Conservation (phyloP, 2,888 invertebrate genomes). For the Polyploca ridens region DNA sequence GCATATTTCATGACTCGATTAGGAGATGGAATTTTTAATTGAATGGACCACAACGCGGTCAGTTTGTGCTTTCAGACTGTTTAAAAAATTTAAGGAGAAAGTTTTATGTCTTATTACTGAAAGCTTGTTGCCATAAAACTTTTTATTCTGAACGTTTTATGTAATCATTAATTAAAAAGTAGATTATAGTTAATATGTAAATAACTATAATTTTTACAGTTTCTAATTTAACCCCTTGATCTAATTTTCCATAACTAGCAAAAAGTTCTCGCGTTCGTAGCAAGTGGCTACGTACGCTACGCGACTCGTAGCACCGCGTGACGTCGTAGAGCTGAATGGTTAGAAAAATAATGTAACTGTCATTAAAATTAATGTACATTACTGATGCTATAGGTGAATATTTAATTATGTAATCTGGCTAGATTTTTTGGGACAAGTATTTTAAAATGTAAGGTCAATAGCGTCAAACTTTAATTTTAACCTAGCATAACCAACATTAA, state of each 20-base stretch:
- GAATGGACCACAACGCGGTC: constrained; percentile 78
- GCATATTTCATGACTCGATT: constrained; percentile 85
- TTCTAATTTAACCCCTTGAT: background rate
- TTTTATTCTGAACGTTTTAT: background rate
- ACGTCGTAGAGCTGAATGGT: constrained; percentile 24
- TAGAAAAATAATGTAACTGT: constrained; percentile 18
- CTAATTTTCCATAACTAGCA: constrained; percentile 13
- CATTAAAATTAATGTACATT: no score
- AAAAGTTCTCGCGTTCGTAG: constrained; percentile 36
- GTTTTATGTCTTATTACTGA: background rate
- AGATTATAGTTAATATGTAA: no score
- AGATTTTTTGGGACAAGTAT: no score
- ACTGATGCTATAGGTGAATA: no score
- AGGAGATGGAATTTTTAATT: constrained; percentile 85
- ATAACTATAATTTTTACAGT: background rate
- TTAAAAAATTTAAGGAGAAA: constrained; percentile 37
- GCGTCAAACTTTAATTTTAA: no score
- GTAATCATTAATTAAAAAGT: background rate
- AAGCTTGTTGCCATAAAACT: background rate
- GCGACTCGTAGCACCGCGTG: constrained; percentile 41
- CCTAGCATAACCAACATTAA: no score
- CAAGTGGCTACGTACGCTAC: constrained; percentile 53
- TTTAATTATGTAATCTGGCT: no score
- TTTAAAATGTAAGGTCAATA: no score
- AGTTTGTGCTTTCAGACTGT: constrained; percentile 50